Percentiles rank a stretch among this genome's conserved stretches.
Evolutionary conservation across 2,888 invertebrate genomes (phyloP).

Genomic region (Drosophila mimetica): DNA sequence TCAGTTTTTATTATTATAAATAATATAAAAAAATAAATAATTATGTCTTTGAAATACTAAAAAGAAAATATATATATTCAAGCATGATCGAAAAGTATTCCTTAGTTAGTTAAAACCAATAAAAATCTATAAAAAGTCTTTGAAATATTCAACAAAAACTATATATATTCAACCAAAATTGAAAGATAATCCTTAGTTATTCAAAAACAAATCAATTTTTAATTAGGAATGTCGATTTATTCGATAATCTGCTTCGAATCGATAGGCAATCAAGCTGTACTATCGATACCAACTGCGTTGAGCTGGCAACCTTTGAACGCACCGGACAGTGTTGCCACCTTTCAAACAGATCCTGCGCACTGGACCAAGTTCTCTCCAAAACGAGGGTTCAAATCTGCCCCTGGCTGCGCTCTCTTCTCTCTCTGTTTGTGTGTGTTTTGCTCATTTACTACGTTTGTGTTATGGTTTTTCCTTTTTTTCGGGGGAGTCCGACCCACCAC

Average conservation of each 20-base stretch:
- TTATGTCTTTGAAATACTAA: too few species aligned
- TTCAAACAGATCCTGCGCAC: slow-evolving; percentile 22
- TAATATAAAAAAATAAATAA: too few species aligned
- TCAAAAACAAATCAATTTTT: background rate
- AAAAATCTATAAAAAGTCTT: too few species aligned
- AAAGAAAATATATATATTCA: too few species aligned
- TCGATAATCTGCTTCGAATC: background rate
- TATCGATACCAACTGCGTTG: background rate
- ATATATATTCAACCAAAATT: too few species aligned
- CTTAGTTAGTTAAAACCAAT: too few species aligned
- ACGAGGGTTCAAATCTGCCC: slow-evolving; percentile 22
- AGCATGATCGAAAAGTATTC: too few species aligned
- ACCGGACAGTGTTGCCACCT: slow-evolving; percentile 10
- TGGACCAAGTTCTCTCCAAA: background rate
- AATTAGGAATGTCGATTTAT: background rate
- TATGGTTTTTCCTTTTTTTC: slow-evolving; percentile 54
- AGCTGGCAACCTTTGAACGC: background rate
- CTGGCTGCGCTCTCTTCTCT: background rate
- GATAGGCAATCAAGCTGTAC: background rate
- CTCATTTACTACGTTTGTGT: slow-evolving; percentile 46
- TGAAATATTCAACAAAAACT: background rate
- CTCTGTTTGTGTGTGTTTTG: slow-evolving; percentile 31
- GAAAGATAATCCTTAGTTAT: too few species aligned
- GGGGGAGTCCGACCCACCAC: slow-evolving; percentile 20
- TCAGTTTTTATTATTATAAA: too few species aligned